Evolutionary conservation across 2,797 vertebrate genomes (phyloP), one percentile per base, ranked within the genome.

Genomic region (Tolypeutes matacus): DNA sequence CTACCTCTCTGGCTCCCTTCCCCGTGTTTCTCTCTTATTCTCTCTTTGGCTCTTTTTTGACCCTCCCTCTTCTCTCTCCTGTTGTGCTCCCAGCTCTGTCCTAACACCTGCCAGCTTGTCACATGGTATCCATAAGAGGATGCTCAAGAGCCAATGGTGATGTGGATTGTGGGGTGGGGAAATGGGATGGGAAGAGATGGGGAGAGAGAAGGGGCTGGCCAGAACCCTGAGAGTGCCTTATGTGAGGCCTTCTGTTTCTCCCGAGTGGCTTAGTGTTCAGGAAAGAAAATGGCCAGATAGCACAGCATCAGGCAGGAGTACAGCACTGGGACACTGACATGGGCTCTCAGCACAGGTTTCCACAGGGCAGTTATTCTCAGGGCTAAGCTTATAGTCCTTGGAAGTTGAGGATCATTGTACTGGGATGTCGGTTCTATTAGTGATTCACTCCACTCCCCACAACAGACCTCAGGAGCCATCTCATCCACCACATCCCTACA

Each of bases 31-130:
- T 77, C 53, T 83, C 31, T 53, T 92, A 86, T 91, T 95, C 92
- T 77, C 53, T 69, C 51, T 65, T 65, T 76, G 81, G 7, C 70
- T 98, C 86, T 96, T 97, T 95, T 96, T 64, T 89, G 42, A 88
- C 58, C 84, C 72, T 89, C 65, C 92, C 89, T 97, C 93, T 97
- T 96, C 93, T 96, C 51, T 91, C 31, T 89, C 76, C 91, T 97
- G 78, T 98, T 98, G 93, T 98, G 93, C 97, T 96, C 96, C 96
- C 94, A 7, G 96, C 97, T 98, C 93, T 98, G 91, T 95, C 97
- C 97, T 98, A 98, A 98, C 97, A 94, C 85, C 97, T 96, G 97
- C 94, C 93, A 96, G 65, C 0, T 81, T 98, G 98, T 98, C 98
- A 98, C 97, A 98, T 98, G 98, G 98, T 98, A 98, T 91, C 95